These are phyloP conservation scores for Melolontha melolontha DNA, from an alignment of 2,888 invertebrate genomes.

Conservation along the genomic window DNA sequence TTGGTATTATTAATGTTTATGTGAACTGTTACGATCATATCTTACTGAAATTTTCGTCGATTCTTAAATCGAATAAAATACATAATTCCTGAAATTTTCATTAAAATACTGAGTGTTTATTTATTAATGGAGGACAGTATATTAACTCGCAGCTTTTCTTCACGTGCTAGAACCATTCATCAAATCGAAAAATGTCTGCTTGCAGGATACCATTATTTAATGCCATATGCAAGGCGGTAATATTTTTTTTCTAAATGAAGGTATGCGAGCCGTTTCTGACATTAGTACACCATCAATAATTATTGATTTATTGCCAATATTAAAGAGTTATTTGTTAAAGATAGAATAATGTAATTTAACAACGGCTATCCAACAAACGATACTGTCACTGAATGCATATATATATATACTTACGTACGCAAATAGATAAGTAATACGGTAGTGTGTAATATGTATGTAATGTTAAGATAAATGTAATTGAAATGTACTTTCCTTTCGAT, in stretches of 20 bases:
- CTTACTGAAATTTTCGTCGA: no score
- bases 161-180: no score
- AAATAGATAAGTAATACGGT: constrained; percentile 22
- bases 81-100: no score
- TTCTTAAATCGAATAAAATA: no score
- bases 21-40: no score
- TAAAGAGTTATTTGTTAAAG: constrained; percentile 21
- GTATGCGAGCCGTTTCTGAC: constrained; percentile 1
- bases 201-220: no score
- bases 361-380: background rate
- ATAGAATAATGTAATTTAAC: constrained; percentile 4
- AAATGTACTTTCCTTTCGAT: constrained; percentile 37
- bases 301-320: constrained; percentile 9
- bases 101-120: no score
- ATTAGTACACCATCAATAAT: background rate
- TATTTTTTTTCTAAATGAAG: background rate
- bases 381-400: background rate
- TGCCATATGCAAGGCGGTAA: background rate
- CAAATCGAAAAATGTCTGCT: no score
- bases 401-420: background rate
- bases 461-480: constrained; percentile 26
- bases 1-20: no score
- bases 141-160: no score
- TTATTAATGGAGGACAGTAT: no score
- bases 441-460: constrained; percentile 10